Conservation (phyloP, 2,797 vertebrate genomes). For the Otus scops region DNA sequence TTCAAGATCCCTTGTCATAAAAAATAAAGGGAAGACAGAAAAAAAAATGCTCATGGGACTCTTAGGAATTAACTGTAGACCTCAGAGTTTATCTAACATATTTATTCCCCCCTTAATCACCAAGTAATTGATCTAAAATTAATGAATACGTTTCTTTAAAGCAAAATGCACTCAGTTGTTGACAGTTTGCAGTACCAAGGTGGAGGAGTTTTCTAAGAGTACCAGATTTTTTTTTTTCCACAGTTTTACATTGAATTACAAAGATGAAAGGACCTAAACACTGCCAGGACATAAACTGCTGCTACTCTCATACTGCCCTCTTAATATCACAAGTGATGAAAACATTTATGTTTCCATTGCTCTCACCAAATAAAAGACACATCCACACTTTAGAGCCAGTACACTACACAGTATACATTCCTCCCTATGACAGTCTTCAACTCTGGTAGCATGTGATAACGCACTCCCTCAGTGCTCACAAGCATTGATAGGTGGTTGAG, state of each 20-base stretch:
- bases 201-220: not conserved
- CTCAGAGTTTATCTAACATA: constrained; percentile 29
- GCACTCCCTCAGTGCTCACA: not conserved
- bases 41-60: not conserved
- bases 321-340: not conserved
- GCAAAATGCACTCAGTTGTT: not conserved
- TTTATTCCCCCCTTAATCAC: constrained; percentile 31
- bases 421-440: not conserved
- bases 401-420: not conserved
- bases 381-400: not conserved
- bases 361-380: not conserved
- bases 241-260: not conserved
- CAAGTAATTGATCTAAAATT: constrained; percentile 23
- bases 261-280: not conserved
- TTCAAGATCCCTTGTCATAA: constrained; percentile 1
- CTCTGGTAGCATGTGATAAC: not conserved
- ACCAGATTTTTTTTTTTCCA: not conserved
- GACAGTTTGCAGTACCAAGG: constrained; percentile 26
- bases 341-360: not conserved
- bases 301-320: not conserved
- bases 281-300: not conserved
- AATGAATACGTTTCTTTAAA: constrained; percentile 55
- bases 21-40: not conserved
- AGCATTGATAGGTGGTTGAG: not conserved
- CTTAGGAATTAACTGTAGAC: constrained; percentile 27